Evolutionary conservation across 2,888 invertebrate species (phyloP).

Genomic region (Parnassius glacialis): DNA sequence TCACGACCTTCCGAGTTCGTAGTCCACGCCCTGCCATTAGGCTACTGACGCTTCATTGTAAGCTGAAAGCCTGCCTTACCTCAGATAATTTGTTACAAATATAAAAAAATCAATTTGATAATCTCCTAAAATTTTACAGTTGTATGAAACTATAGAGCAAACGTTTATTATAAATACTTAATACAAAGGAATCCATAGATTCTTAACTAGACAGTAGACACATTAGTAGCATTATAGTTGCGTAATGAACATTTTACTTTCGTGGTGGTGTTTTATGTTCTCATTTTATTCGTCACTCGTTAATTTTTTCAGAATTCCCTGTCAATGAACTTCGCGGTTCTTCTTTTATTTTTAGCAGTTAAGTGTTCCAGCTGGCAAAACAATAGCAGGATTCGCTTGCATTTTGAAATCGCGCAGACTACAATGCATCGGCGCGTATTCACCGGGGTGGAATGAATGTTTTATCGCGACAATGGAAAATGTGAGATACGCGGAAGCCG

Average conservation of each 20-base stretch:
- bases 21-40: no score
- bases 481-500: slow-evolving; percentile 14
- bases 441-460: slow-evolving; percentile 23
- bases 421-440: slow-evolving; percentile 12
- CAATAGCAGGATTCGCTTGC: slow-evolving; percentile 17
- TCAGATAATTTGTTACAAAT: no score
- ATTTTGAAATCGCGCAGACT: slow-evolving; percentile 18
- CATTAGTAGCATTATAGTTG: no score
- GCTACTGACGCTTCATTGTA: no score
- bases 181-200: no score
- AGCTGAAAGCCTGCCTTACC: no score
- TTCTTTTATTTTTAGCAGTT: slow-evolving; percentile 5
- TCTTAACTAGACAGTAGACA: no score
- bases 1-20: no score
- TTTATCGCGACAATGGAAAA: slow-evolving; percentile 22
- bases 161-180: no score
- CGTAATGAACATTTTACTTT: no score
- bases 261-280: no score
- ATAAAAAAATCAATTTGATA: neutral
- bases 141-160: neutral
- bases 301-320: neutral
- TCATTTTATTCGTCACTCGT: no score
- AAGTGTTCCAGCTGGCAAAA: slow-evolving; percentile 10
- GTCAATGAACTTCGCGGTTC: neutral
- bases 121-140: neutral